Conservation (phyloP, 1,140 invertebrate species). For the Paraescarpia echinospica region DNA sequence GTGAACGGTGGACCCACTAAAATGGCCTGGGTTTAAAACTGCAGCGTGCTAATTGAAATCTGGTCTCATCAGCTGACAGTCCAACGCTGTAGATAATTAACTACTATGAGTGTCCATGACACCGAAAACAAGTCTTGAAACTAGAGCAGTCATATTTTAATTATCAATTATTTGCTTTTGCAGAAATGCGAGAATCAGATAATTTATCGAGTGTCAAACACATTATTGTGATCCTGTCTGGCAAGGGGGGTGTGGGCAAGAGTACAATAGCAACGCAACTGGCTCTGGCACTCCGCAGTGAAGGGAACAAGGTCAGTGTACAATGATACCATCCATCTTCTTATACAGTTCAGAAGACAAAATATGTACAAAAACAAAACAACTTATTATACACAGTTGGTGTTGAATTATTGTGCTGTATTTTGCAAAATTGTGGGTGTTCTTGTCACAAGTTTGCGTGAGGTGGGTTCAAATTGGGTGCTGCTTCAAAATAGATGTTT, state of each 20-base stretch:
- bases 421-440: neutral
- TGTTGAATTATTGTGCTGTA: neutral
- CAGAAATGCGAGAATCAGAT: neutral
- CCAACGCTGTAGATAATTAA: too few relatives aligned
- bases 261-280: conserved; percentile 89
- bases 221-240: conserved; percentile 71
- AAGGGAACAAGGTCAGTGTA: conserved; percentile 14
- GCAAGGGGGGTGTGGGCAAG: conserved; percentile 98
- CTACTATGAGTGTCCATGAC: too few relatives aligned
- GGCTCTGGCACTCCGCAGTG: conserved; percentile 72
- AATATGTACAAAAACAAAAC: neutral
- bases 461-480: neutral
- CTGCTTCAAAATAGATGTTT: neutral
- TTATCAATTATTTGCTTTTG: neutral
- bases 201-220: conserved; percentile 50
- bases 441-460: neutral
- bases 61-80: too few relatives aligned
- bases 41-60: too few relatives aligned
- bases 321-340: neutral
- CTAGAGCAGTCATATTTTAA: neutral
- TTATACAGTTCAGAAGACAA: neutral
- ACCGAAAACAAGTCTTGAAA: neutral
- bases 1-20: too few relatives aligned
- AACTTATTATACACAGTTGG: neutral
- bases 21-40: too few relatives aligned